Evolutionary conservation across 2,113 vertebrate genomes (phyloP).

Genomic region (Hirundichthys speculiger): DNA sequence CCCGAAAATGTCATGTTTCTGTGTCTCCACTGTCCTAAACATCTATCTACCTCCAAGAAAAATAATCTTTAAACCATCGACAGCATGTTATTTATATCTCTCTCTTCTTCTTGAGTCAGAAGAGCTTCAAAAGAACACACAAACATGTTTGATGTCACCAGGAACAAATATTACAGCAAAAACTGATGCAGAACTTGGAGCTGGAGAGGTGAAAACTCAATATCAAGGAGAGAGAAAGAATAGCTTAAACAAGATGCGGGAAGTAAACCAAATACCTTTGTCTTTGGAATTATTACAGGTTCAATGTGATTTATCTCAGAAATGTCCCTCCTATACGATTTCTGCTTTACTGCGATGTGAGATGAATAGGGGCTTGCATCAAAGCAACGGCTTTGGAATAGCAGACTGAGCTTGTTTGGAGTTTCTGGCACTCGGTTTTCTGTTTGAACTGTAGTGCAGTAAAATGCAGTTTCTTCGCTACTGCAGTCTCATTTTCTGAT

Average conservation of each 20-base stretch:
- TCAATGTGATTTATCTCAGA: background rate
- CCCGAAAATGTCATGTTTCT: background rate
- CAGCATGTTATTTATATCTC: conserved; percentile 49
- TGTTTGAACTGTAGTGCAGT: too few relatives aligned
- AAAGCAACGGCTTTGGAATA: too few relatives aligned
- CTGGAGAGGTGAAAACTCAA: conserved; percentile 15
- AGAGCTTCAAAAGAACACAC: conserved; percentile 66
- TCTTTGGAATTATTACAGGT: conserved; percentile 15
- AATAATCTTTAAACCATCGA: conserved; percentile 23
- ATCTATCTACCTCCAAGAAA: conserved; percentile 37
- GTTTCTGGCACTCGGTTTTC: too few relatives aligned
- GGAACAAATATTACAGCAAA: conserved; percentile 48
- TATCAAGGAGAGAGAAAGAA: background rate
- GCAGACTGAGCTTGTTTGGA: too few relatives aligned
- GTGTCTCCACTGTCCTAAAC: background rate
- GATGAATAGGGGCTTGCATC: too few relatives aligned
- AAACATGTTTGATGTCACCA: conserved; percentile 66
- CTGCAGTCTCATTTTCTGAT: too few relatives aligned
- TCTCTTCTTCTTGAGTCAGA: conserved; percentile 30
- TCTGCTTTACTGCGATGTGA: too few relatives aligned
- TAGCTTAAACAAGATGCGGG: background rate
- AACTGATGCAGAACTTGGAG: conserved; percentile 18
- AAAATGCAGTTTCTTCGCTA: too few relatives aligned
- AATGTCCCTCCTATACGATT: too few relatives aligned
- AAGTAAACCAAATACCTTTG: conserved; percentile 8